phyloP scores from a whole-genome alignment of 2,113 vertebrate genomes.

The Bungarus multicinctus region DNA sequence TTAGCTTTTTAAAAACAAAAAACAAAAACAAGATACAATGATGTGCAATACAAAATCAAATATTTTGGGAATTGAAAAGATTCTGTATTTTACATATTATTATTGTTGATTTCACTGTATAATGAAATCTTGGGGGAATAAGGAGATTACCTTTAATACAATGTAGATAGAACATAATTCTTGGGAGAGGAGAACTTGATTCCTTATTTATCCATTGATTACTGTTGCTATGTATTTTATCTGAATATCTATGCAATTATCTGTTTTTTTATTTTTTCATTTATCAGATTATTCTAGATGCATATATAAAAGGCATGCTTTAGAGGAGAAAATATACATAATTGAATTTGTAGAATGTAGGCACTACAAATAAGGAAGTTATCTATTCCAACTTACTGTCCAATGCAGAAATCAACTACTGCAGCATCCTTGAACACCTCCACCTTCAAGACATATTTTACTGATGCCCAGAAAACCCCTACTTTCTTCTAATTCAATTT shows the following conservation, averaged over 20 bases:
- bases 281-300: neutral
- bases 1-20: neutral
- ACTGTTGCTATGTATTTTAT: neutral
- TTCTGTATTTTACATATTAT: neutral
- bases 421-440: neutral
- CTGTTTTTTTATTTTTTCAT: neutral
- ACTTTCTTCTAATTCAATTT: neutral
- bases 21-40: neutral
- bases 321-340: neutral
- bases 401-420: neutral
- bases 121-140: neutral
- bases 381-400: neutral
- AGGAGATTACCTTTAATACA: neutral
- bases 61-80: constrained; percentile 15
- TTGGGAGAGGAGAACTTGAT: neutral
- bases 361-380: neutral
- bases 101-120: neutral
- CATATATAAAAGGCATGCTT: neutral
- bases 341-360: neutral
- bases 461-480: neutral
- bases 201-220: neutral
- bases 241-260: neutral
- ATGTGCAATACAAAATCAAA: neutral
- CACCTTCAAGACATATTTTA: neutral
- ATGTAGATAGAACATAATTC: neutral